A percentile compares a stretch with the other conserved stretches of the same genome.
These are phyloP conservation scores for Octopus sinensis DNA, from an alignment of 1,140 invertebrate genomes.

Conservation along the genomic window DNA sequence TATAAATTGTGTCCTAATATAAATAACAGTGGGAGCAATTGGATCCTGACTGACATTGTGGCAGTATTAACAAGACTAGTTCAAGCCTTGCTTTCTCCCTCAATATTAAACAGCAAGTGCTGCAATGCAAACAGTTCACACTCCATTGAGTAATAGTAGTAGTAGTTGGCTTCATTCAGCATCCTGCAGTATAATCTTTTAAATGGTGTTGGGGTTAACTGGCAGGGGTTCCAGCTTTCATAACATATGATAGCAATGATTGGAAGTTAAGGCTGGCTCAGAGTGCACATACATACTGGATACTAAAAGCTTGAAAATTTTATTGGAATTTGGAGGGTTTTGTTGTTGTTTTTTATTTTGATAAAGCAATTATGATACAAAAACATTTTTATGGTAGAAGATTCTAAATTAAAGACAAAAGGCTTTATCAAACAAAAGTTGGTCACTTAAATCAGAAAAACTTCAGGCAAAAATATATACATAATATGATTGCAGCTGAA, in stretches of 20 bases:
- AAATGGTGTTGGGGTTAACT: neutral
- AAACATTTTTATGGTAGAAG: too few species aligned
- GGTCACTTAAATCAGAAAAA: too few species aligned
- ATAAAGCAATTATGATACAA: too few species aligned
- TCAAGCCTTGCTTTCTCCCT: conserved; percentile 1
- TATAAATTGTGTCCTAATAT: too few species aligned
- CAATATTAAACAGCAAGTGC: neutral
- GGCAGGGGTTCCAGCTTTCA: neutral
- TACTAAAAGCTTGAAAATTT: neutral
- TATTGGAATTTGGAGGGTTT: too few species aligned
- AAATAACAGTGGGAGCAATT: too few species aligned
- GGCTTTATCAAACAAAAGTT: too few species aligned
- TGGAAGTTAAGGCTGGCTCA: conserved; percentile 14
- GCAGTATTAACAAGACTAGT: neutral
- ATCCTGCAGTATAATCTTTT: neutral
- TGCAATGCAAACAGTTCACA: conserved; percentile 8
- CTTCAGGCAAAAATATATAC: too few species aligned
- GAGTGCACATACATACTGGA: neutral
- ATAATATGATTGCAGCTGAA: too few species aligned
- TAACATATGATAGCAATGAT: conserved; percentile 1
- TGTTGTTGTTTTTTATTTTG: too few species aligned
- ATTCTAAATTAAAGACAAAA: too few species aligned
- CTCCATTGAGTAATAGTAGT: neutral
- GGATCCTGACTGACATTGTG: conserved; percentile 7
- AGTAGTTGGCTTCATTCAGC: neutral